Percentiles rank a stretch among this genome's conserved stretches.
phyloP scores from a whole-genome alignment of 2,888 invertebrate genomes.

The Ormyrus pomaceus region DNA sequence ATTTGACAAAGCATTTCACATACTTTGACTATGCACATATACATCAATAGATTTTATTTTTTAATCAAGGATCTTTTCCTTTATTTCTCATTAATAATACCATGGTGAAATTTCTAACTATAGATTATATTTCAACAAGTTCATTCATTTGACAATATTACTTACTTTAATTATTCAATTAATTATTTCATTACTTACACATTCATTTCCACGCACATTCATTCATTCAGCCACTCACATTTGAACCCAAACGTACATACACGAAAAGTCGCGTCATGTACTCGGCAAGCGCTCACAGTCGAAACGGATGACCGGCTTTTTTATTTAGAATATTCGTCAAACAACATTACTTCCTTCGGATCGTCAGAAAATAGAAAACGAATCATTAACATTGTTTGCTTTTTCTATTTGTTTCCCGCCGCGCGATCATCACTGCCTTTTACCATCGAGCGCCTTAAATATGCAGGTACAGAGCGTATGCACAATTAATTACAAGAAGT shows the following conservation, averaged over 20 bases:
- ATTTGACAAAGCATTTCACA: constrained; percentile 35
- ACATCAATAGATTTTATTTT: constrained; percentile 45
- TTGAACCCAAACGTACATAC: constrained; percentile 43
- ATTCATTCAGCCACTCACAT: constrained; percentile 41
- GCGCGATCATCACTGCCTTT: constrained; percentile 33
- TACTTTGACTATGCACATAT: constrained; percentile 48
- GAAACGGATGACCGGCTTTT: constrained; percentile 53
- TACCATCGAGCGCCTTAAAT: constrained; percentile 17
- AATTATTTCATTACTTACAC: constrained; percentile 51
- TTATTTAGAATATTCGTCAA: constrained; percentile 50
- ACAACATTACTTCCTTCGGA: constrained; percentile 34
- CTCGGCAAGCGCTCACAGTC: constrained; percentile 46
- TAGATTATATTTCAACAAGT: constrained; percentile 58
- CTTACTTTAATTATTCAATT: constrained; percentile 51
- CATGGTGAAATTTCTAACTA: constrained; percentile 56
- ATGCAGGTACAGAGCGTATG: constrained; percentile 51
- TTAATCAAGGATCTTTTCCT: constrained; percentile 41
- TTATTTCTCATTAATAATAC: constrained; percentile 51
- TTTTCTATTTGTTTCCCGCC: constrained; percentile 37
- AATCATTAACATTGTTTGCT: constrained; percentile 28
- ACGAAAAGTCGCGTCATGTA: constrained; percentile 46
- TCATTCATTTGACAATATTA: constrained; percentile 57
- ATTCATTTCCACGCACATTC: constrained; percentile 20
- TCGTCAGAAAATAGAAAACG: constrained; percentile 51
- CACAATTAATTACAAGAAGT: constrained; percentile 23